A percentile compares a stretch with the other conserved stretches of the same genome.
Evolutionary conservation across 2,113 vertebrate species (phyloP).

Genomic region (Callithrix jacchus): DNA sequence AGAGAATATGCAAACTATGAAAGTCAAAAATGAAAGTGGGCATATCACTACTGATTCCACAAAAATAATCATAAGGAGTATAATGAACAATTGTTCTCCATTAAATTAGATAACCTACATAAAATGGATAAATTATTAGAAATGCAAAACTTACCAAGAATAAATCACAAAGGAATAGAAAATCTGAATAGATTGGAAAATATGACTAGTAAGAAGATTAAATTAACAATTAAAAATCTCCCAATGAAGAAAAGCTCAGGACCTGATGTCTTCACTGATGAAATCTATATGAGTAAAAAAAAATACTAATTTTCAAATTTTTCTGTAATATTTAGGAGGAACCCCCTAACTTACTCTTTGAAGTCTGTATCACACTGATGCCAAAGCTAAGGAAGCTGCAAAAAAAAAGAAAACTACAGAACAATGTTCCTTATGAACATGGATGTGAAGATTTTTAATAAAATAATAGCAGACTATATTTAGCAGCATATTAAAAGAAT

Average conservation of each 20-base stretch:
- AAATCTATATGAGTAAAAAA: background rate
- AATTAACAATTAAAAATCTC: background rate
- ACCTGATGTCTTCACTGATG: background rate
- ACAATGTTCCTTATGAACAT: no score
- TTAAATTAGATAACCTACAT: background rate
- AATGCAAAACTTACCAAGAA: background rate
- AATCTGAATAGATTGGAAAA: background rate
- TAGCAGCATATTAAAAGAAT: no score
- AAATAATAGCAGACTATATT: no score
- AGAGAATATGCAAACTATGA: background rate
- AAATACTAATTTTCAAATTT: no score
- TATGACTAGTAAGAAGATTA: background rate
- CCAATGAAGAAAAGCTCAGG: background rate
- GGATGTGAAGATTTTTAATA: no score
- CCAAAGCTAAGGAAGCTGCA: no score
- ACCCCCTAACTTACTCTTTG: no score
- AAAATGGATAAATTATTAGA: background rate
- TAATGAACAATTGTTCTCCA: background rate
- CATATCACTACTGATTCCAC: background rate
- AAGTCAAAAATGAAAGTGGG: background rate
- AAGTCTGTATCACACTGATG: no score
- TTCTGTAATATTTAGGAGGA: no score
- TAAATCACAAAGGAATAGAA: background rate
- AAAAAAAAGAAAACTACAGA: no score
- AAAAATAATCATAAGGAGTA: background rate